Evolutionary conservation across 2,797 vertebrate species (phyloP), one percentile per base, ranked within the genome.

Genomic region (Alectoris magna): DNA sequence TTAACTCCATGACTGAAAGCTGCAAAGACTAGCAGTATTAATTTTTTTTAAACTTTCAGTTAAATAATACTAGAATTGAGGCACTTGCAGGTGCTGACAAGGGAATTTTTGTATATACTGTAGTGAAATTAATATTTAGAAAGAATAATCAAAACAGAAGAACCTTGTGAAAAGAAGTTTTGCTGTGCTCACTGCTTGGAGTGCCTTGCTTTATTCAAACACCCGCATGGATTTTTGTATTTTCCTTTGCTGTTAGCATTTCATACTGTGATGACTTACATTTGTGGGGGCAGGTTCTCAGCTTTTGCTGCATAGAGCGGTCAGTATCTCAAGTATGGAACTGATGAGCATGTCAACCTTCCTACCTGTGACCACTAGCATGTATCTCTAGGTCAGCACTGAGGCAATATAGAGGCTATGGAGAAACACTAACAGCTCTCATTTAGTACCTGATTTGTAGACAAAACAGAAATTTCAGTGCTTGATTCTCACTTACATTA

Each of bases 151-250:
- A 59, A 62, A 94, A 56, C 38, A 80, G 72, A 94, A 82, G 73
- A 84, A 84, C 46, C 58, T 84, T 83, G 85, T 82, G 72, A 94
- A 78, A 83, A 81, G 60, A 84, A 70, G 8, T 85, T 87, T 92
- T 90, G 77, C 72, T 87, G 53, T 89, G 90, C 90, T 90, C 87
- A 67, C 36, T 94, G 87, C 83, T 74, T 92, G 83, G 87, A 91
- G 55, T 84, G 77, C 60, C 59, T 82, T 84, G 63, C 84, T 66
- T 89, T 75, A 62, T 83, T 94, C 43, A 34, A 84, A 92, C 17
- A 73, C 41, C 38, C 84, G 74, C 85, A 86, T 92, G 94, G 80
- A 48, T 19, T 46, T 72, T 93, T 77, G 22, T n/a, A 39, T 74
- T 56, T 84, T 68, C 72, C 56, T 88, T 72, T 91, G 59, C 72